Evolutionary conservation across 2,797 vertebrate species (phyloP).

Genomic region (Myioborus melanocephalus): DNA sequence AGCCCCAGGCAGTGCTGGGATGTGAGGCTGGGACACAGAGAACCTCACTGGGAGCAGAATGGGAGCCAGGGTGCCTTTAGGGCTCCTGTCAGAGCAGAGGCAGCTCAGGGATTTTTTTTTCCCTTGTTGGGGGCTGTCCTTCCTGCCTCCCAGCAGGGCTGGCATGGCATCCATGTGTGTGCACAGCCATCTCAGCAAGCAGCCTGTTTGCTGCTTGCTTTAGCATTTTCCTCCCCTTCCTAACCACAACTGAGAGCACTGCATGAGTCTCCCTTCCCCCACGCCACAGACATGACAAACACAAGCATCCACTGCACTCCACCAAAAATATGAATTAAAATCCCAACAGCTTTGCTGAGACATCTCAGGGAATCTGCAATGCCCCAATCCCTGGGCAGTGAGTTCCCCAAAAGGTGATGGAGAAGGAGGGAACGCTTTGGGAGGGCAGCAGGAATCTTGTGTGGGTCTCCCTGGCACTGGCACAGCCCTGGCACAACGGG

Average conservation of each 20-base stretch:
- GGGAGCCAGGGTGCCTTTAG: background rate
- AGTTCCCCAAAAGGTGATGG: fast-evolving
- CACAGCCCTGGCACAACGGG: background rate
- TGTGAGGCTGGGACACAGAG: background rate
- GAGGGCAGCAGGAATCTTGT: background rate
- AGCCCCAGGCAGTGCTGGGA: background rate
- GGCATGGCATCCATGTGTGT: background rate
- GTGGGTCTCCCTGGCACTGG: background rate
- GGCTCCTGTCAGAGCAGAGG: background rate
- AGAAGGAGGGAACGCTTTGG: background rate
- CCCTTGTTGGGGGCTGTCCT: background rate
- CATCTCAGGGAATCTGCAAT: fast-evolving
- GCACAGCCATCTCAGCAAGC: background rate
- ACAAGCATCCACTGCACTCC: background rate
- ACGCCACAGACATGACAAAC: background rate
- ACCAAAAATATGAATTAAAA: background rate
- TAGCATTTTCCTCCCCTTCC: background rate
- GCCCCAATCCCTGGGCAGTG: background rate
- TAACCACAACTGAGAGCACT: background rate
- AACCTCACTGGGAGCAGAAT: background rate
- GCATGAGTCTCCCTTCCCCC: background rate
- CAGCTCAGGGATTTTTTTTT: background rate
- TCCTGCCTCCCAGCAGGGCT: background rate
- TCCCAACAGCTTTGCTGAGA: background rate
- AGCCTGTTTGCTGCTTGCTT: background rate